Base-by-base conservation (phyloP, 2,113 vertebrate species). In the Fukomys damarensis region DNA sequence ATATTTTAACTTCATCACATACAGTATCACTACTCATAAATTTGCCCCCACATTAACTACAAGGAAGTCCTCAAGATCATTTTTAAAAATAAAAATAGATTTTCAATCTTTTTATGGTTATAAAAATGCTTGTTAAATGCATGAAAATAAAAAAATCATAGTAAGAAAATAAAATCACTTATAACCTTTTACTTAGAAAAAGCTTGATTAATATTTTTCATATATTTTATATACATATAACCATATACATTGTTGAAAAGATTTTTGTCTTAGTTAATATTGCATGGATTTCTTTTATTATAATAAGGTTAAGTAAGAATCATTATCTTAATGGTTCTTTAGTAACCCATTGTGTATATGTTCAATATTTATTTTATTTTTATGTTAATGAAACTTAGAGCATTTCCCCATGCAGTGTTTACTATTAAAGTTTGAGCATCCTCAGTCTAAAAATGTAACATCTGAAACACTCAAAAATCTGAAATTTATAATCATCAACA, bases 121-220 rank as follows among this genome's bases (percentile, higher is more conserved):
- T 83, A 79, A 95, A 91, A 93, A 63, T 84, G 32, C 6, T 70
- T 68, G 46, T 68, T 87, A 89, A 86, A 65, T 96, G 30, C 20
- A 80, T 91, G 28, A 81, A 81, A 88, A 28, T 91, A 91, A 6
- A 91, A 89, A 77, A 94, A 86, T 35, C 59, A 94, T 32, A 74
- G 41, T 56, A 93, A 96, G 59, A 89, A 89, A 93, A 84, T 86
- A 86, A 96, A 97, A 82, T 74, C 16, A 85, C 35, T 16, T 26
- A 83, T 41, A 95, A 61, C 52, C 52, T n/a, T 82, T 30, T 49
- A 90, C 35, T 80, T 81, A 90, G 84, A 92, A 95, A 89, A 68
- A 90, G 22, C 22, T 68, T 63, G 30, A 91, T 72, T 86, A 93
- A 82, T n/a, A 83, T 30, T 95, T 97, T 91, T 54, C 43, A 68